phyloP scores from a whole-genome alignment of 2,113 vertebrate genomes.

The Scopus umbretta region DNA sequence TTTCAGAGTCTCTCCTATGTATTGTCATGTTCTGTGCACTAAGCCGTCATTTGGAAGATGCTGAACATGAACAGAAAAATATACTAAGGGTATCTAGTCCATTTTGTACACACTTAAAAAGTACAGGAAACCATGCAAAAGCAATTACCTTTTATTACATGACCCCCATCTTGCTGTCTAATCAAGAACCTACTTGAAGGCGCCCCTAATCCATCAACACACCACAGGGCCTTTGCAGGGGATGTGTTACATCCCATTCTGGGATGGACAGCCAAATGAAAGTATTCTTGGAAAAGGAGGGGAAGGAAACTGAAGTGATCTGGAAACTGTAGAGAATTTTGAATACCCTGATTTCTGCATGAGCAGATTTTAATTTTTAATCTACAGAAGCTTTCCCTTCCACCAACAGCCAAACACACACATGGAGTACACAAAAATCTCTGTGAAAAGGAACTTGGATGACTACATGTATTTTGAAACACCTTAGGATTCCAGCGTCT shows the following conservation, averaged over 20 bases:
- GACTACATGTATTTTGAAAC: not conserved
- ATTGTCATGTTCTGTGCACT: not conserved
- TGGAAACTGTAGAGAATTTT: not conserved
- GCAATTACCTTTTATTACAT: not conserved
- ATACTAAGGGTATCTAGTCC: not conserved
- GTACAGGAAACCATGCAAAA: not conserved
- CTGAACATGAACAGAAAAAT: not conserved
- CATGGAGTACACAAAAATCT: not conserved
- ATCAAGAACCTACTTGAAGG: not conserved
- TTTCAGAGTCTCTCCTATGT: not conserved
- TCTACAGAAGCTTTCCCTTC: not conserved
- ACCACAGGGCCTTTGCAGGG: not conserved
- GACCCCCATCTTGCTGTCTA: not conserved
- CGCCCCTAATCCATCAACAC: not conserved
- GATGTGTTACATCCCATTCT: not conserved
- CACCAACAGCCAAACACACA: not conserved
- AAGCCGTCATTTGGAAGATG: not conserved
- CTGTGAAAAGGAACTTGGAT: not conserved
- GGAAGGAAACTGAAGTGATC: not conserved
- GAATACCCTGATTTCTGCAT: not conserved
- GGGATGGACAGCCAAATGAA: not conserved
- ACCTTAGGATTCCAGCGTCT: not conserved
- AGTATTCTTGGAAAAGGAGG: not conserved
- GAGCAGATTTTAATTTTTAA: not conserved
- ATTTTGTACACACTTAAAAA: not conserved